Percentiles rank a stretch among this genome's conserved stretches.
These are phyloP conservation scores for Lasius platythorax DNA, from an alignment of 2,888 invertebrate species.

Conservation along the genomic window DNA sequence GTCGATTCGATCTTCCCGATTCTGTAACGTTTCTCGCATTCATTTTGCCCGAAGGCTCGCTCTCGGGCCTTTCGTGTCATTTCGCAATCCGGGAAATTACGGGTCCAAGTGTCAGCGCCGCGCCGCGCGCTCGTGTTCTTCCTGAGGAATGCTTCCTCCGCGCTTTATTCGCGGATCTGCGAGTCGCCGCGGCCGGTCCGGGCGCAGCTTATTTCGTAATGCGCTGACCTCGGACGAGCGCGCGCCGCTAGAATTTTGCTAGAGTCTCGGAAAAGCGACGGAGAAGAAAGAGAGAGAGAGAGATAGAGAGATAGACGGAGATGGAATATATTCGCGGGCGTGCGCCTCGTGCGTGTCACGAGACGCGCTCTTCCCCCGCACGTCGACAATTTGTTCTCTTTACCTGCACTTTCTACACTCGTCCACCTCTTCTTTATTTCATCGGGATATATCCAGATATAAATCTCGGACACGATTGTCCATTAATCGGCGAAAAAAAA, in stretches of 20 bases:
- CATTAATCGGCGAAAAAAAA: not conserved
- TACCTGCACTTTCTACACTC: constrained; percentile 6
- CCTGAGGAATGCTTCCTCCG: constrained; percentile 45
- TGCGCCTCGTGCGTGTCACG: constrained; percentile 53
- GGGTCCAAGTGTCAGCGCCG: constrained; percentile 69
- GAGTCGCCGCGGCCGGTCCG: constrained; percentile 47
- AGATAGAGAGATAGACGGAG: not conserved
- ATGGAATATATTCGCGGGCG: constrained; percentile 4
- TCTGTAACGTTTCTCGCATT: no score
- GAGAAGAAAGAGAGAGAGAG: not conserved
- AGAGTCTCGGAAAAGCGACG: constrained; percentile 33
- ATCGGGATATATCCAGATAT: not conserved
- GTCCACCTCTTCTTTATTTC: not conserved
- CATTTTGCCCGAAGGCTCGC: not conserved
- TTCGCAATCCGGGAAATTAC: constrained; percentile 75
- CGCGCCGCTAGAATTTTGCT: constrained; percentile 36
- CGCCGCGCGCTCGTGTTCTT: constrained; percentile 9
- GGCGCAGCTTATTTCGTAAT: constrained; percentile 74
- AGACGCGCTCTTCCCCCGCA: constrained; percentile 1
- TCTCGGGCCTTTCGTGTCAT: constrained; percentile 6
- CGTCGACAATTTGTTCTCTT: not conserved
- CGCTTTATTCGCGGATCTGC: constrained; percentile 54
- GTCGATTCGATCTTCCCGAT: not conserved
- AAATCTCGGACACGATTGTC: not conserved
- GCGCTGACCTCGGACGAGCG: constrained; percentile 69